Evolutionary conservation across 2,113 vertebrate genomes (phyloP).

Genomic region (Oncorhynchus mykiss): DNA sequence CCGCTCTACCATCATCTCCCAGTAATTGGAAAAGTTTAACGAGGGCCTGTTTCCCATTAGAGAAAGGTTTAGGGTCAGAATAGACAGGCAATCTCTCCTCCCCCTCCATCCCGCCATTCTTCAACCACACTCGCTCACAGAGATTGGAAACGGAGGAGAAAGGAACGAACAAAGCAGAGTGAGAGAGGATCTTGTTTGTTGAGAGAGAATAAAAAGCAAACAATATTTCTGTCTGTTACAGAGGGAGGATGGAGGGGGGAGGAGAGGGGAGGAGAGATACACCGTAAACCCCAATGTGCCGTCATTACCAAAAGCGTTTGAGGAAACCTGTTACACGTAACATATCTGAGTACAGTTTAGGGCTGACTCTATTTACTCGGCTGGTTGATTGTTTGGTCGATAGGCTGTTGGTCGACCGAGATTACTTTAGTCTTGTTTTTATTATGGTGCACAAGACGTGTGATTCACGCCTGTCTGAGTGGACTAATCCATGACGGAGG

Average conservation of each 20-base stretch:
- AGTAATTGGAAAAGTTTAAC: constrained; percentile 70
- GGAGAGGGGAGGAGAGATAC: neutral
- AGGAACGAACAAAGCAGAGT: neutral
- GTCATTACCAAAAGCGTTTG: too few species aligned
- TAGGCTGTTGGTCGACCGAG: too few species aligned
- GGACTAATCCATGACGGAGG: too few species aligned
- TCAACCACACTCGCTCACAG: constrained; percentile 4
- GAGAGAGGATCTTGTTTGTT: neutral
- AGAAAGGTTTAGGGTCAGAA: neutral
- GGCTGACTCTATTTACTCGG: too few species aligned
- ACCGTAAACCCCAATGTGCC: too few species aligned
- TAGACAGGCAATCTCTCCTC: neutral
- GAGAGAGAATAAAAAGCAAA: neutral
- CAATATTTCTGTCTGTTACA: neutral
- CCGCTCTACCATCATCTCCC: constrained; percentile 56
- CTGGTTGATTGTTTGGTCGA: too few species aligned
- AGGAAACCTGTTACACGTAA: too few species aligned
- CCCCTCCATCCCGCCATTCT: constrained; percentile 1
- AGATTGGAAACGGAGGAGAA: too few species aligned
- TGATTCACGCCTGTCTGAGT: too few species aligned
- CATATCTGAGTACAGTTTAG: too few species aligned
- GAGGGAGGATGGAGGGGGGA: neutral
- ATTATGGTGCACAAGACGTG: too few species aligned
- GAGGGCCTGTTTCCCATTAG: neutral
- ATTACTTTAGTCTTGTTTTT: too few species aligned